Base-by-base conservation (phyloP, 2,888 invertebrate genomes). In the Ashinkailepas kermadecensis region DNA sequence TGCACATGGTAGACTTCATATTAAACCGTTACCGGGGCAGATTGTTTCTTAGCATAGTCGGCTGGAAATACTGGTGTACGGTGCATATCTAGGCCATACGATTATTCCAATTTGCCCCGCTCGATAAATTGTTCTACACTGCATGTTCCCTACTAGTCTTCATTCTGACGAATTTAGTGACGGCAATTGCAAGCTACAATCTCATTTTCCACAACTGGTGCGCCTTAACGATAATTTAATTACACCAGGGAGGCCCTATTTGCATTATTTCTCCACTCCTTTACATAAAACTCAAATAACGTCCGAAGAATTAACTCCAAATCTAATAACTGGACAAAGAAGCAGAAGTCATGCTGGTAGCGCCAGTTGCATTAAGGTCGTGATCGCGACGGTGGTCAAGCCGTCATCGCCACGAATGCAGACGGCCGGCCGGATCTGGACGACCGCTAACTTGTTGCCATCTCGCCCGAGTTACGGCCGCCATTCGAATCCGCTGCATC, bases 161-260 rank as follows among this genome's bases (percentile, higher is more conserved):
- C 74, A 74, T 74, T 74, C 56, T 74, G 74, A 74, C 74, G 74
- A 74, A 74, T 74, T 74, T 74, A 74, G 74, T 74, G 54, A 56
- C 54, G 74, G 74, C 74, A 74, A 74, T 74, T 74, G 74, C 74
- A 74, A 74, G 74, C 74, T 74, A 74, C 74, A 74, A 74, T 74
- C 74, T 74, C 74, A 74, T 74, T 74, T 74, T 74, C 74, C 74
- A 74, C 74, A 74, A 74, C 74, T 74, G 74, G 74, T 74, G 74
- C 74, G 74, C 74, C 74, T 56, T 56, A 74, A 74, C 74, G 74
- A 74, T 74, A 74, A 74, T 74, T 74, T 74, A 74, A 74, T 74
- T 74, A 74, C 74, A 74, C 56, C 74, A 74, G 74, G 74, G 74
- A 54, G 74, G 56, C 8, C 74, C 54, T 74, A 74, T 74, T 74